phyloP scores from a whole-genome alignment of 2,797 vertebrate genomes.

The Pristis pectinata region DNA sequence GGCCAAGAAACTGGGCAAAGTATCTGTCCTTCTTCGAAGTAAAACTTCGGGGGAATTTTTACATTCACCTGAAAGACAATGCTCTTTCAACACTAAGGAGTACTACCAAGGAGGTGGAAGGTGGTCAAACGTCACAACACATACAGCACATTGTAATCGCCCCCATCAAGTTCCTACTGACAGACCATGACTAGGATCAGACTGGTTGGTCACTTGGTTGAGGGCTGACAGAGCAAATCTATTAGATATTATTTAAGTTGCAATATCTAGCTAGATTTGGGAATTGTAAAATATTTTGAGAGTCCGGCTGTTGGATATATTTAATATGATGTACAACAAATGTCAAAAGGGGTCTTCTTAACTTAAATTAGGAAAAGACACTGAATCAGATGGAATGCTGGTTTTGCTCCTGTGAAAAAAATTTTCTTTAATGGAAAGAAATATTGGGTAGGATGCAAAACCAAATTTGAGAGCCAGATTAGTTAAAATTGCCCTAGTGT shows the following conservation, averaged over 20 bases:
- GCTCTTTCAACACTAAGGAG: background rate
- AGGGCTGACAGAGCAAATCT: background rate
- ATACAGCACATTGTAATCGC: background rate
- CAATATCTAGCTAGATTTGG: background rate
- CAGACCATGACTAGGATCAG: background rate
- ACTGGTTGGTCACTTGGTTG: background rate
- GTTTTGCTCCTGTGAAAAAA: background rate
- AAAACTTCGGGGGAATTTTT: background rate
- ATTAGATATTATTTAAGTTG: background rate
- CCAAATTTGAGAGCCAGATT: background rate
- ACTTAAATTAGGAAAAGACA: background rate
- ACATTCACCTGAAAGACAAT: background rate
- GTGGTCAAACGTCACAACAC: background rate
- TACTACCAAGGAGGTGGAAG: background rate
- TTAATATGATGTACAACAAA: background rate
- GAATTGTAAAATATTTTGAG: background rate
- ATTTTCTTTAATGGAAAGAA: background rate
- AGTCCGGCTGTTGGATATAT: background rate
- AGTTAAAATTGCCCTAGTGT: background rate
- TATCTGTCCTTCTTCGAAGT: background rate
- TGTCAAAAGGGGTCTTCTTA: background rate
- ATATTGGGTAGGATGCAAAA: background rate
- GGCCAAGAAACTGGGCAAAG: background rate
- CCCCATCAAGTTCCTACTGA: background rate
- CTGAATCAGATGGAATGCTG: background rate